These are phyloP conservation scores for Heliocidaris erythrogramma DNA, from an alignment of 35 echinoderm and acorn worm genomes.

Conservation along the genomic window DNA sequence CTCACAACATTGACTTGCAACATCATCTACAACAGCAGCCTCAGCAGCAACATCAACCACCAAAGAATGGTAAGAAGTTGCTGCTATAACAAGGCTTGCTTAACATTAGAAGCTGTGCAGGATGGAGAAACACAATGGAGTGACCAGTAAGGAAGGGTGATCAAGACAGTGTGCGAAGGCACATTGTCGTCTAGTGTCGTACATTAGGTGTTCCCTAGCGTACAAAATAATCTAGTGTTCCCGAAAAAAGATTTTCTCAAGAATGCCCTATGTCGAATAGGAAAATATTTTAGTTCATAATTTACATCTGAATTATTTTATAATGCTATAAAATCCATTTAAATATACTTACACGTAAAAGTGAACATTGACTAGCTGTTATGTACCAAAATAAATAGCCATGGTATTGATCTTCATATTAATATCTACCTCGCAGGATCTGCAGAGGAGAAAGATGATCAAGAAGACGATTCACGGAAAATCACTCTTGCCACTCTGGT, in stretches of 20 bases:
- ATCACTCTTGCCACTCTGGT: constrained; percentile 30
- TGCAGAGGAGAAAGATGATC: constrained; percentile 28
- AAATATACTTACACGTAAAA: no score
- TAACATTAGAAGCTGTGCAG: background rate
- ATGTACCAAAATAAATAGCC: no score
- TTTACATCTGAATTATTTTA: no score
- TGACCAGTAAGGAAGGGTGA: background rate
- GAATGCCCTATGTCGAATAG: no score
- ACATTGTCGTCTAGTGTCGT: background rate
- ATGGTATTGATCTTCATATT: background rate
- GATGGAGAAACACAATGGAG: background rate
- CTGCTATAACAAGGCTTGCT: background rate
- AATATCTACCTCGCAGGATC: background rate
- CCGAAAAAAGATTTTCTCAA: no score
- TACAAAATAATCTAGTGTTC: no score
- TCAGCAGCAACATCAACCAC: background rate
- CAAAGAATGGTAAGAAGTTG: constrained; percentile 23
- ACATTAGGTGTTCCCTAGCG: background rate
- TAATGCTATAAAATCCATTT: no score
- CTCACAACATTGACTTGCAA: constrained; percentile 27
- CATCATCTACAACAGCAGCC: background rate
- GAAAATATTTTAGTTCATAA: no score
- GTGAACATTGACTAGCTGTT: no score
- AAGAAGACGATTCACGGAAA: constrained; percentile 11
- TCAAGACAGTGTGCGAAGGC: background rate